phyloP scores from a whole-genome alignment of 2,797 vertebrate genomes.

The Enteromius paludinosus region DNA sequence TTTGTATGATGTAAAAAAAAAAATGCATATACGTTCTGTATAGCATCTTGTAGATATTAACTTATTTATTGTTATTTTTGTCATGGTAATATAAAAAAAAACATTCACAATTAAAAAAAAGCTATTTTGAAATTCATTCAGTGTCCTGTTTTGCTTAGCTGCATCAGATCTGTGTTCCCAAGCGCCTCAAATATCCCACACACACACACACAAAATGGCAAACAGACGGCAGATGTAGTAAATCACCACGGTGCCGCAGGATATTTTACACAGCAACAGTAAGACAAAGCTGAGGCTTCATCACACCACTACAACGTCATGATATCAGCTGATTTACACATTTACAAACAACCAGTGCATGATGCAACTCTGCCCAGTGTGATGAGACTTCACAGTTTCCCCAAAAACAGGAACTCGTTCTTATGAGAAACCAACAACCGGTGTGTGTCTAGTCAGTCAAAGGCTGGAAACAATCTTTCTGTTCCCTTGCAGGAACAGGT shows the following conservation, averaged over 20 bases:
- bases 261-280: constrained; percentile 7
- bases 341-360: not conserved
- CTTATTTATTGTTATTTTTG: constrained; percentile 88
- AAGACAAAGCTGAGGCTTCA: not conserved
- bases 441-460: not conserved
- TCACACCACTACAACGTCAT: not conserved
- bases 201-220: not conserved
- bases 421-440: not conserved
- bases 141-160: constrained; percentile 13
- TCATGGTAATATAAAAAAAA: constrained; percentile 69
- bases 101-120: constrained; percentile 60
- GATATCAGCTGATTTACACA: constrained; percentile 18
- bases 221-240: not conserved
- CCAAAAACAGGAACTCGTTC: not conserved
- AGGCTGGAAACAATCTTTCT: not conserved
- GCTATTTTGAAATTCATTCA: constrained; percentile 69
- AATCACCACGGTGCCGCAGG: not conserved
- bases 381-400: not conserved
- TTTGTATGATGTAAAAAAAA: constrained; percentile 85
- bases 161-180: not conserved
- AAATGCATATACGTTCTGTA: constrained; percentile 80
- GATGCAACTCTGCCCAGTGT: not conserved
- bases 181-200: not conserved
- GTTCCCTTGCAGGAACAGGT: not conserved
- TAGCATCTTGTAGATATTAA: constrained; percentile 95